Percentiles rank a stretch among this genome's conserved stretches.
Evolutionary conservation across 2,113 vertebrate species (phyloP).

Genomic region (Neopipo cinnamomea): DNA sequence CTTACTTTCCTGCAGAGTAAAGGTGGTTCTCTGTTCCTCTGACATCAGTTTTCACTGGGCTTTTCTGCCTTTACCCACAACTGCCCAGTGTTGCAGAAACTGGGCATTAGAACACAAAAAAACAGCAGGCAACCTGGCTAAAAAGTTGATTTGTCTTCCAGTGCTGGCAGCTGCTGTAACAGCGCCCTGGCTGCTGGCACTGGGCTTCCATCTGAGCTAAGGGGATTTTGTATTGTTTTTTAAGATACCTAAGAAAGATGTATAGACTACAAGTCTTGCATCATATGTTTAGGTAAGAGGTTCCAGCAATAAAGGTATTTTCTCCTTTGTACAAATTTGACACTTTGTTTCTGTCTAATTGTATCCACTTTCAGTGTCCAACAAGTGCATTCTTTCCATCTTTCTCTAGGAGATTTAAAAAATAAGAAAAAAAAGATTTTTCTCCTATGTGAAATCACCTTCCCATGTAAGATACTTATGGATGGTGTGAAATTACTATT

Average conservation of each 20-base stretch:
- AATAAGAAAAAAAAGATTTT: background rate
- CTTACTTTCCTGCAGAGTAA: background rate
- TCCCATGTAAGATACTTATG: background rate
- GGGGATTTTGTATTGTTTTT: background rate
- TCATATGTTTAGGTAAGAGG: background rate
- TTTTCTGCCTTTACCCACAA: background rate
- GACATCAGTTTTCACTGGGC: background rate
- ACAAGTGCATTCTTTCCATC: background rate
- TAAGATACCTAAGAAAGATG: background rate
- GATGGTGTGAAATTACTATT: background rate
- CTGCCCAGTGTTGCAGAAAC: background rate
- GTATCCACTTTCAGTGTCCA: background rate
- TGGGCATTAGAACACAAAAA: background rate
- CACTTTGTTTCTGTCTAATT: background rate
- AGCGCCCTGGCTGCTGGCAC: background rate
- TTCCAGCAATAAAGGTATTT: background rate
- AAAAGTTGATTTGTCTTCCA: background rate
- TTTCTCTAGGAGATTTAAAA: background rate
- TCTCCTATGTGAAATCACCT: background rate
- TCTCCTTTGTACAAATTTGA: background rate
- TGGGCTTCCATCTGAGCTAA: background rate
- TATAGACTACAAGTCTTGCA: background rate
- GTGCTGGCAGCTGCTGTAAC: background rate
- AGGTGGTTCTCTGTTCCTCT: background rate
- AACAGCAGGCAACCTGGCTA: background rate